A percentile compares a stretch with the other conserved stretches of the same genome.
Conservation (phyloP, 2,888 invertebrate species). For the Drosophila picticornis region DNA sequence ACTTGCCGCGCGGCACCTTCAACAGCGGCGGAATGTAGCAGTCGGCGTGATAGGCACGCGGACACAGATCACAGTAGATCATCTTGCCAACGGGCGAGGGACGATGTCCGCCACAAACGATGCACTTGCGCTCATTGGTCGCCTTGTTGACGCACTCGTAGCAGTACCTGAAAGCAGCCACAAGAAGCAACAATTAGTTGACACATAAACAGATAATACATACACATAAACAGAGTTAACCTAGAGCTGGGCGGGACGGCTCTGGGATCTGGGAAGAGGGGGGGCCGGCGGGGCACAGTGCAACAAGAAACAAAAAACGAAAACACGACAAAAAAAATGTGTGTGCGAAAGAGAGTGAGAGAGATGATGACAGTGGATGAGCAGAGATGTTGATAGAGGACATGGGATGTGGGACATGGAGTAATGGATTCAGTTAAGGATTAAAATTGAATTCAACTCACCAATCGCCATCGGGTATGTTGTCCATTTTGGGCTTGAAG, state of each 20-base stretch:
- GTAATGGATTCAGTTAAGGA: background rate
- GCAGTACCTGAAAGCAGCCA: conserved; percentile 91
- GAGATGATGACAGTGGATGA: background rate
- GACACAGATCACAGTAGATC: conserved; percentile 95
- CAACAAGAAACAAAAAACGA: conserved; percentile 35
- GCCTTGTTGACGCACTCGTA: conserved; percentile 98
- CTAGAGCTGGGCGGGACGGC: background rate
- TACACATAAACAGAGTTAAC: background rate
- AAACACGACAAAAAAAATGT: conserved; percentile 42
- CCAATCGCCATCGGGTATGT: conserved; percentile 99
- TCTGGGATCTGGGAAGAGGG: background rate
- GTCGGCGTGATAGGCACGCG: conserved; percentile 96
- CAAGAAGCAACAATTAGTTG: background rate
- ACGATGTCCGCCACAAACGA: conserved; percentile 94
- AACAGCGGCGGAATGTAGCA: conserved; percentile 95
- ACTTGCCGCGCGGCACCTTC: conserved; percentile 93
- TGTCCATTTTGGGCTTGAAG: conserved; percentile 98
- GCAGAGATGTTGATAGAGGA: background rate
- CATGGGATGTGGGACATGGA: background rate
- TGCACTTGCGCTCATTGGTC: conserved; percentile 96
- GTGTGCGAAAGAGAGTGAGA: background rate
- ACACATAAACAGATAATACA: no score
- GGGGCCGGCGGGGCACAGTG: conserved; percentile 17
- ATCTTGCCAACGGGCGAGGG: conserved; percentile 87
- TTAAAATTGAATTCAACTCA: conserved; percentile 85